These are phyloP conservation scores for Coturnix japonica DNA, from an alignment of 2,113 vertebrate species.

Conservation along the genomic window DNA sequence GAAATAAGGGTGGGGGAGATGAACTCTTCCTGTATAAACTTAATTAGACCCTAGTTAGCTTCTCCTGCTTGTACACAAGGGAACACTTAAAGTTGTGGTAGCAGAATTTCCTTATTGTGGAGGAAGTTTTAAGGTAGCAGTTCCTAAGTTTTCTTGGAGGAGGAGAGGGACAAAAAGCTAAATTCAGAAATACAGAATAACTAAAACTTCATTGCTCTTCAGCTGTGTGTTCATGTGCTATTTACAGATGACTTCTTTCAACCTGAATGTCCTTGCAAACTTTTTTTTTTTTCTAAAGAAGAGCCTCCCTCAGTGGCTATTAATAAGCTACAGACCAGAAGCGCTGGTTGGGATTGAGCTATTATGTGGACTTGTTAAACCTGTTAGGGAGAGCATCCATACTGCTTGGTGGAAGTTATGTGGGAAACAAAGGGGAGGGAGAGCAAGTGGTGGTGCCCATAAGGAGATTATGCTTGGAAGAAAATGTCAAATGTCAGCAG, in stretches of 20 bases:
- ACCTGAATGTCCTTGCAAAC: background rate
- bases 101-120: background rate
- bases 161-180: background rate
- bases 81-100: fast-evolving
- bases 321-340: background rate
- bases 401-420: background rate
- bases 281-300: background rate
- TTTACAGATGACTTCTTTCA: background rate
- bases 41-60: fast-evolving
- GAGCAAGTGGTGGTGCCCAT: background rate
- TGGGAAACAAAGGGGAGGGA: background rate
- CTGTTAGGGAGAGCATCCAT: background rate
- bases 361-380: background rate
- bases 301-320: background rate
- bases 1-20: no score
- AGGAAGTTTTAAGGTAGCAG: background rate
- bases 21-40: fast-evolving
- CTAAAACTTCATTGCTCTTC: background rate
- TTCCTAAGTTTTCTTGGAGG: background rate
- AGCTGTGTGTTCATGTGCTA: background rate
- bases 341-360: background rate
- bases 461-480: background rate
- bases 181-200: background rate
- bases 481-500: background rate
- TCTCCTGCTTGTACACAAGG: background rate